Conservation (phyloP, 2,113 vertebrate species). For the Columba livia region DNA sequence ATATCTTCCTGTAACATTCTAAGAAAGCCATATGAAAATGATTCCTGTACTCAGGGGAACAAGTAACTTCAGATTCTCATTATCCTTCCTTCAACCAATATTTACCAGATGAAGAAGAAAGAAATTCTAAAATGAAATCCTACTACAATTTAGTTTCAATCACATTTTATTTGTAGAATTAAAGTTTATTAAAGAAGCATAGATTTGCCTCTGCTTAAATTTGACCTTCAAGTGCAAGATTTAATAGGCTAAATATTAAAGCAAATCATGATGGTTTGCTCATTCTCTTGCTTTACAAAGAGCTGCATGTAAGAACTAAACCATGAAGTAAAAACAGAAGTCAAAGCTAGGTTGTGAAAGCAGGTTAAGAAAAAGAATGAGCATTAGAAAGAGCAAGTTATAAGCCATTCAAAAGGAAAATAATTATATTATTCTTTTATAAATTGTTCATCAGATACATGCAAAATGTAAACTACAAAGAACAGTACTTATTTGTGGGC, state of each 20-base stretch:
- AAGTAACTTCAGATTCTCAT: constrained; percentile 43
- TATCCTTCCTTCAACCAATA: neutral
- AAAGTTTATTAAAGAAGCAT: constrained; percentile 47
- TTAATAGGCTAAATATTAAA: constrained; percentile 51
- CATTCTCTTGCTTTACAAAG: neutral
- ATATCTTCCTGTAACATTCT: neutral
- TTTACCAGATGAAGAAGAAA: constrained; percentile 38
- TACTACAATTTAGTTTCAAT: constrained; percentile 32
- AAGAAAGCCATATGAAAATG: constrained; percentile 17
- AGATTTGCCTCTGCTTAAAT: constrained; percentile 49
- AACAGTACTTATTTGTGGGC: neutral
- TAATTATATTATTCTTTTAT: neutral
- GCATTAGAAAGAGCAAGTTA: neutral
- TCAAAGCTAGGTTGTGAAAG: neutral
- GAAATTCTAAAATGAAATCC: constrained; percentile 4
- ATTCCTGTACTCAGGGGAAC: neutral
- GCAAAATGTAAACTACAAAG: neutral
- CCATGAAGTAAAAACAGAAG: neutral
- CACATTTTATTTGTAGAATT: constrained; percentile 34
- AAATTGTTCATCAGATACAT: neutral
- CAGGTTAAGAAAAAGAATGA: neutral
- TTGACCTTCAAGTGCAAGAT: constrained; percentile 64
- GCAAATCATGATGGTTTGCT: neutral
- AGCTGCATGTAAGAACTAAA: neutral
- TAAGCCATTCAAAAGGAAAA: neutral